A percentile compares a stretch with the other conserved stretches of the same genome.
Evolutionary conservation across 2,113 vertebrate species (phyloP).

Genomic region (Smithornis capensis): DNA sequence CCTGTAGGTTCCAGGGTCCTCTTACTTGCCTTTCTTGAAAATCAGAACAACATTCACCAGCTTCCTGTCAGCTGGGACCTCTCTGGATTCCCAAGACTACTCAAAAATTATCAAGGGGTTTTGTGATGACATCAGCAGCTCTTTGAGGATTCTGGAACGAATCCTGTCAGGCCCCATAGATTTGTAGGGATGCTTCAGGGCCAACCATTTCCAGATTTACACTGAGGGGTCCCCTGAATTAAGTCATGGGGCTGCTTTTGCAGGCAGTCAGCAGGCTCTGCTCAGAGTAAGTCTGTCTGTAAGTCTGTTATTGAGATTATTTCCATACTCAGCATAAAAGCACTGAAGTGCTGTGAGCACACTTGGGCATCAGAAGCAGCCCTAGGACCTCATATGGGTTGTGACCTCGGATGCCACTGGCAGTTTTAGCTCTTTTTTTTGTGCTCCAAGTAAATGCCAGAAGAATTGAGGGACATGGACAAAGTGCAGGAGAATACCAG

Average conservation of each 20-base stretch:
- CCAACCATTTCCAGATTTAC: background rate
- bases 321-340: background rate
- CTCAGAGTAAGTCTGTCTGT: background rate
- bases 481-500: background rate
- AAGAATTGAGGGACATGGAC: background rate
- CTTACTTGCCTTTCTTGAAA: background rate
- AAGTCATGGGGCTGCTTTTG: background rate
- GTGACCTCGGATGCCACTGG: background rate
- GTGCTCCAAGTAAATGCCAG: background rate
- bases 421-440: background rate
- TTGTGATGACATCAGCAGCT: background rate
- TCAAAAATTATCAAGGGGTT: background rate
- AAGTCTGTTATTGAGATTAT: background rate
- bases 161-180: background rate
- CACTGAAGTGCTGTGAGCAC: background rate
- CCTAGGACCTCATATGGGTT: background rate
- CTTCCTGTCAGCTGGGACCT: background rate
- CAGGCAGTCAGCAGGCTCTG: background rate
- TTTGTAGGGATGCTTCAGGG: background rate
- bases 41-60: background rate
- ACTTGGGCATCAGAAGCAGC: background rate
- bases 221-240: background rate
- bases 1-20: background rate
- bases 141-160: background rate
- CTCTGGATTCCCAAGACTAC: background rate